These are phyloP conservation scores for Lordiphosa andalusiaca DNA, from an alignment of 2,888 invertebrate species.

Conservation along the genomic window DNA sequence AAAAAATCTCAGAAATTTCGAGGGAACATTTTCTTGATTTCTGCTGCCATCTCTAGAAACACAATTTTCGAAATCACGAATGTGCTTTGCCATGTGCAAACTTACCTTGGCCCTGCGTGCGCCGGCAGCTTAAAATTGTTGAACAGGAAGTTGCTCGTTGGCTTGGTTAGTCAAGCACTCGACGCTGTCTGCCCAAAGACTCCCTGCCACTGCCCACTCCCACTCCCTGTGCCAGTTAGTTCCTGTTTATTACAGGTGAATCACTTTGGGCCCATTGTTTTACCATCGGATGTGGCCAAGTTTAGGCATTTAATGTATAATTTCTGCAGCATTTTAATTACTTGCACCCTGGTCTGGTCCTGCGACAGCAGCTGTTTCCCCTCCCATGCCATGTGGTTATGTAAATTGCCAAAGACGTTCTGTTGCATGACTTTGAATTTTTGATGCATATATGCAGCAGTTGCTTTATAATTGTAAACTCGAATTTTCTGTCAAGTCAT, in stretches of 20 bases:
- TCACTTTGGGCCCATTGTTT: constrained; percentile 60
- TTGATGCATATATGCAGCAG: constrained; percentile 32
- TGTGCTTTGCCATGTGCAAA: constrained; percentile 5
- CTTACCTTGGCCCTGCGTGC: constrained; percentile 20
- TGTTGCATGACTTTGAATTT: constrained; percentile 60
- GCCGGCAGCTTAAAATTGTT: constrained; percentile 61
- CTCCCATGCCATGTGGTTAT: constrained; percentile 48
- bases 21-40: background rate
- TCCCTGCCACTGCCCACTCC: constrained; percentile 18
- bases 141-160: constrained; percentile 74
- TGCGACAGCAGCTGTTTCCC: constrained; percentile 16
- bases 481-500: constrained; percentile 4
- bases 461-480: constrained; percentile 32
- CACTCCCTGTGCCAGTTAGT: constrained; percentile 2
- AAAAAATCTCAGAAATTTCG: too few relatives aligned
- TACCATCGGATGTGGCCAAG: constrained; percentile 68
- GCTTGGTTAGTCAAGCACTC: constrained; percentile 69
- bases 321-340: constrained; percentile 69
- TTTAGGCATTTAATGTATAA: constrained; percentile 71
- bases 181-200: constrained; percentile 48
- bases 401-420: constrained; percentile 48
- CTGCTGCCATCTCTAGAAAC: constrained; percentile 2
- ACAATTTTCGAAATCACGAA: background rate
- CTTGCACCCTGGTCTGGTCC: constrained; percentile 31
- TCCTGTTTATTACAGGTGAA: constrained; percentile 54